Conservation (phyloP, 30 jellyfish, hydroid and myxozoan species). For the Rhopilema esculentum region DNA sequence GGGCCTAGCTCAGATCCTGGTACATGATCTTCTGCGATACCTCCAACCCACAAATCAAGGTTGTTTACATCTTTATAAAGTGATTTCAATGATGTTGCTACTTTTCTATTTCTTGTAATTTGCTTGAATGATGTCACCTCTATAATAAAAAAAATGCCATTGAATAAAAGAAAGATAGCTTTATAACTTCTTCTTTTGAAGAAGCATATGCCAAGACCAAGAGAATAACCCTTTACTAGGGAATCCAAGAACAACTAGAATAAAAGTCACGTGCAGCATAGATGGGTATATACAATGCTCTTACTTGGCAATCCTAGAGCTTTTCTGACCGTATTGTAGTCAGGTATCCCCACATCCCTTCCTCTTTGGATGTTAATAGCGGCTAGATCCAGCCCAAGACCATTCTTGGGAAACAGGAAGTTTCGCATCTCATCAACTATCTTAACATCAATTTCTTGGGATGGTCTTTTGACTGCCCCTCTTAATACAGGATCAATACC, state of each 20-base stretch:
- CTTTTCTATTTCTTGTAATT: slow-evolving; percentile 18
- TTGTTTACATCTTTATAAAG: slow-evolving; percentile 14
- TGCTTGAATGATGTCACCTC: slow-evolving; percentile 7
- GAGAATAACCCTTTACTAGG: too few species aligned
- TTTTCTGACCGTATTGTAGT: slow-evolving; percentile 60
- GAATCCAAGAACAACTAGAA: too few species aligned
- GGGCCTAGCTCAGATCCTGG: slow-evolving; percentile 40
- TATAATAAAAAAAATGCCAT: background rate
- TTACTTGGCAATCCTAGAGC: slow-evolving; percentile 57
- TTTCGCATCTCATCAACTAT: slow-evolving; percentile 69
- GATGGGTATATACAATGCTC: too few species aligned
- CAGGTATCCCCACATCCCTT: slow-evolving; percentile 59
- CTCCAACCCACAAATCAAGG: slow-evolving; percentile 59
- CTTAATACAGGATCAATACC: slow-evolving; percentile 66
- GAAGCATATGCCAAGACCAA: too few species aligned
- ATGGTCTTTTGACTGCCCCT: slow-evolving; percentile 35
- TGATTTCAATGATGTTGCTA: background rate
- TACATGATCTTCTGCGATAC: slow-evolving; percentile 48
- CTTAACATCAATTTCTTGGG: slow-evolving; percentile 47
- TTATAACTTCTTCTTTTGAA: too few species aligned
- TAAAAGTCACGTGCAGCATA: too few species aligned
- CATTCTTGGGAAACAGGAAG: slow-evolving; percentile 29
- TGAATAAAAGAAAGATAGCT: background rate
- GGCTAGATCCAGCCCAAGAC: slow-evolving; percentile 45
- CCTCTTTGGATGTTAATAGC: slow-evolving; percentile 74